Base-by-base conservation (phyloP, 1,140 invertebrate species). In the Zelostemma sp. region DNA sequence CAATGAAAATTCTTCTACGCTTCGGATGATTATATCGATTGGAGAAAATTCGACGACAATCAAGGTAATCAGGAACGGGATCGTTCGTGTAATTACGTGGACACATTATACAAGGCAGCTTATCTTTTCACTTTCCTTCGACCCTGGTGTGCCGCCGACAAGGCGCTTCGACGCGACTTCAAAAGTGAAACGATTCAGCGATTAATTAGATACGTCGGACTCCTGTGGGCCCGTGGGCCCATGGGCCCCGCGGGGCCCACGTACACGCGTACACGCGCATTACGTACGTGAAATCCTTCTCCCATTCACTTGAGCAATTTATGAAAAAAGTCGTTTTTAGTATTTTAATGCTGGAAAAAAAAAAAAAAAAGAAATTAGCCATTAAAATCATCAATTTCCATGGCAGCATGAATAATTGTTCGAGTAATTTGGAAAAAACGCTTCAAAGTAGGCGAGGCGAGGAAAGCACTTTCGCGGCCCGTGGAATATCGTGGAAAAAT, bases 161-260 rank as follows among this genome's bases (percentile, higher is more conserved):
- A 12, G 38, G 46, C 3, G 41, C 21, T 49, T 21, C 47, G 31
- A 31, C 47, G n/a, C n/a, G n/a, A n/a, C n/a, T n/a, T 45, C 56
- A 73, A 65, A 73, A 73, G 70, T 73, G 62, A 68, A 73, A 73
- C 54, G 61, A n/a, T 50, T 57, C 25, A 19, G 46, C 57, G 65
- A 68, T 68, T 72, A 68, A 72, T 68, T 53, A 49, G 65, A 72
- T 62, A 54, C 69, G 33, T n/a, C 56, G 31, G n/a, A n/a, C n/a
- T n/a, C n/a, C n/a, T n/a, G n/a, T n/a, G n/a, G n/a, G n/a, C n/a
- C n/a, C n/a, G n/a, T n/a, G n/a, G n/a, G n/a, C n/a, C n/a, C n/a
- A n/a, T n/a, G n/a, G n/a, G n/a, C n/a, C n/a, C n/a, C n/a, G n/a
- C n/a, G n/a, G n/a, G n/a, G 18, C 55, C 55, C 53, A 65, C 62